These are phyloP conservation scores for Caenorhabditis angaria DNA, from an alignment of 2,888 invertebrate species.

Conservation along the genomic window DNA sequence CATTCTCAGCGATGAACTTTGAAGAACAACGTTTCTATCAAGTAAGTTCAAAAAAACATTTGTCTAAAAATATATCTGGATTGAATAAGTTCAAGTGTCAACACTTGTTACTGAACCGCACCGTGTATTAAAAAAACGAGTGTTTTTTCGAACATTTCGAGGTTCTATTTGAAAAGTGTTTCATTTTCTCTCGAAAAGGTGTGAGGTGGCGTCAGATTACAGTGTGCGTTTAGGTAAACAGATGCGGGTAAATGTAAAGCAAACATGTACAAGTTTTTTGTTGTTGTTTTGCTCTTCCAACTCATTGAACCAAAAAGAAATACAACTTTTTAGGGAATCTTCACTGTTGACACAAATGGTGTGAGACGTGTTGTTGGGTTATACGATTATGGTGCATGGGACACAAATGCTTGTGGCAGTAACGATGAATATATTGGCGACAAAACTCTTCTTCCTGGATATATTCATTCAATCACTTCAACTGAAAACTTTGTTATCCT, in stretches of 20 bases:
- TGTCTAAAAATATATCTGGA: no score
- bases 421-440: constrained; percentile 71
- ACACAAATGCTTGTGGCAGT: constrained; percentile 66
- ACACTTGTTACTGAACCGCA: constrained; percentile 2
- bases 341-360: constrained; percentile 68
- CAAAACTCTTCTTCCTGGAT: constrained; percentile 70
- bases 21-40: constrained; percentile 71
- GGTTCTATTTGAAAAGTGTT: constrained; percentile 5
- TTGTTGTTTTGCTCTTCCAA: neutral
- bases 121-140: constrained; percentile 6
- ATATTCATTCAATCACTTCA: constrained; percentile 71
- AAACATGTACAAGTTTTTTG: neutral
- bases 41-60: constrained; percentile 49
- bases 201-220: constrained; percentile 39
- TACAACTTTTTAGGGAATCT: constrained; percentile 63
- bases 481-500: constrained; percentile 70
- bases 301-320: constrained; percentile 18
- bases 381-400: constrained; percentile 70
- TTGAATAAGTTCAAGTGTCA: constrained; percentile 42
- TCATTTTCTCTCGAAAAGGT: constrained; percentile 1
- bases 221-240: constrained; percentile 13
- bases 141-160: no score
- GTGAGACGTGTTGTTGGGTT: constrained; percentile 68
- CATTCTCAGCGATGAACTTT: constrained; percentile 71
- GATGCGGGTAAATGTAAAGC: neutral